Base-by-base conservation (phyloP, 2,888 invertebrate species). In the Macrosoma leucophasiata region DNA sequence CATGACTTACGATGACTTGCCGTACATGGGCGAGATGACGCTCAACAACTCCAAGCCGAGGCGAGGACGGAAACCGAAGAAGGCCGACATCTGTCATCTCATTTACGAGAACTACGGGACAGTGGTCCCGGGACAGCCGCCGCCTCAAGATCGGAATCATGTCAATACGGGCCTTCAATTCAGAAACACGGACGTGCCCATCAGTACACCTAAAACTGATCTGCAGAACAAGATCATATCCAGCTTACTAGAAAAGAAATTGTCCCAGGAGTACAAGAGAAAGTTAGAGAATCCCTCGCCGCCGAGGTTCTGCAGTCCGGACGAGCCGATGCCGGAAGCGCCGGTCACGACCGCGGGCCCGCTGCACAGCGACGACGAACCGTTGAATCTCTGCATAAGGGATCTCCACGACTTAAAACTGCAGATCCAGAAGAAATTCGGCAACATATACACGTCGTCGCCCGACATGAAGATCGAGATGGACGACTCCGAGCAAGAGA, bases 1-100 rank as follows among this genome's bases (percentile, higher is more conserved):
- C 13, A 86, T 93, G 48, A 91, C 91, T 24, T 94, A 92, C 60
- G 90, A 92, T 24, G 94, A 95, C 58, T 74, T 95, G 25, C 95
- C 95, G 0, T 95, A 95, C 70, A 95, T 95, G 95, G 95, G 95
- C 0, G 95, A 95, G 66, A 94, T 95, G 86, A 95, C 95, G 0
- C 70, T 95, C 33, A 94, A 95, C 60, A 94, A 95, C 69, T 92
- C 92, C 8, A 93, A 94, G 51, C 95, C 95, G 0, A 77, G 95
- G 19, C 85, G 96, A 41, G 95, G 95, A 0, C 85, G 95, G 10
- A 96, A 96, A 59, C 96, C 95, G 0, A 95, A 95, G 62, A 95
- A 96, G 67, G 94, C 95, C 0, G 95, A 95, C 58, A 96, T 96
- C 47, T 95, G 95, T 48, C 95, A 95, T 59, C 77, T 95, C 23